Evolutionary conservation across 2,797 vertebrate species (phyloP), one percentile per base, ranked within the genome.

Genomic region (Siniperca scherzeri): DNA sequence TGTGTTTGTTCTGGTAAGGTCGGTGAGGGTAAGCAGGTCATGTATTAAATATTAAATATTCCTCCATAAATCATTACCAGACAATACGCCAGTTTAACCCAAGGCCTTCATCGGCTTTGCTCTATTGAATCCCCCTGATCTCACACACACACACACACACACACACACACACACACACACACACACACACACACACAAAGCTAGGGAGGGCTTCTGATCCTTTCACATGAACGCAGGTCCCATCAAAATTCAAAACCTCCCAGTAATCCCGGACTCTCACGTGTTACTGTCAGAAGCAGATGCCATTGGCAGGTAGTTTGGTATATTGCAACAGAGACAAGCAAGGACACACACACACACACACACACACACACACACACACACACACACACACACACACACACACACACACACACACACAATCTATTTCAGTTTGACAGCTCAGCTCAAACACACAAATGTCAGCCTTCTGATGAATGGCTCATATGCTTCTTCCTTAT

Each of bases 11-110:
- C 59, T 40, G 55, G 30, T 42, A 33, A 60, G 91, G 92, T 88
- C 85, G 89, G 38, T 21, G 17, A 84, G 83, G 79, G 61, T 67
- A 84, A 94, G 80, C 85, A 71, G 92, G 93, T 93, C 91, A 87
- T 13, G 78, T 81, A 80, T 94, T 78, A 94, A 94, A 94, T 91
- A 92, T 93, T 81, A 72, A 93, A 87, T 77, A 86, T 83, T 78
- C 80, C 78, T 93, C 81, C 57, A 76, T 94, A 91, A 94, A 90
- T 90, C 86, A 93, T 86, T 61, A 78, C 55, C 78, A 75, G 76
- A 89, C 81, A 89, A 77, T 77, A 77, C 12, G 46, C 52, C 57
- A 78, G 84, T 83, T 89, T 64, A 81, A 84, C 84, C 70, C 7
- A 6, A 76, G 69, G 86, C 42, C 16, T 76, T 77, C 36, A 74